Base-by-base conservation (phyloP, 1,140 invertebrate genomes). In the Drosophila asahinai region DNA sequence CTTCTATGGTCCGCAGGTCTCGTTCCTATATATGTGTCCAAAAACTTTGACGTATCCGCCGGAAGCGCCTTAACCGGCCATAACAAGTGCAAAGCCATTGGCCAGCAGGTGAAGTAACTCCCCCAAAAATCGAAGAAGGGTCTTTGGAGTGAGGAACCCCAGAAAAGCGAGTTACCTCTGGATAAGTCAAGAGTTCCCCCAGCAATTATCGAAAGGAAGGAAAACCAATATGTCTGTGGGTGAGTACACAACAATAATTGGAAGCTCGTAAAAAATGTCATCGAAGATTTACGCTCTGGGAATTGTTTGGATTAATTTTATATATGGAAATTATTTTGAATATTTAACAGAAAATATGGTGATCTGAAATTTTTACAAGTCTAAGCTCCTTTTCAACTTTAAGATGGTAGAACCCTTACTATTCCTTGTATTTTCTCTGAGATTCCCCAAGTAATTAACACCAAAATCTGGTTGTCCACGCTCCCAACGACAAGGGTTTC, bases 1-100 rank as follows among this genome's bases (percentile, higher is more conserved):
- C 81, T 89, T 87, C 84, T 84, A 84, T 87, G 84, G 86, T 80
- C 51, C 25, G 77, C 73, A 89, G 83, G 77, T 87, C 61, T 76
- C 30, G 45, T n/a, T 42, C 30, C 65, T 65, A 68, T 38, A 40
- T 55, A 61, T 83, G 71, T 80, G 83, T 71, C 84, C 72, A 89
- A 87, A 57, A 87, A 87, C 59, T 67, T 89, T 87, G 84, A 77
- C 81, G 70, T 84, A 84, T 87, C 84, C 86, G 84, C 77, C 84
- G 84, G 84, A 87, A 87, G 81, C 81, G 30, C 84, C 84, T 84
- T 90, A 81, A 78, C 54, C 40, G 81, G 84, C 47, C 45, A 78
- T 64, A 87, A 87, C 84, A 87, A 87, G 84, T 87, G 86, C 86
- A 89, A 73, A 89, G 84, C 86, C 54, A 40, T 40, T 2, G 33